A percentile compares a stretch with the other conserved stretches of the same genome.
These are phyloP conservation scores for Metopolophium dirhodum DNA, from an alignment of 1,140 invertebrate genomes.

Conservation along the genomic window DNA sequence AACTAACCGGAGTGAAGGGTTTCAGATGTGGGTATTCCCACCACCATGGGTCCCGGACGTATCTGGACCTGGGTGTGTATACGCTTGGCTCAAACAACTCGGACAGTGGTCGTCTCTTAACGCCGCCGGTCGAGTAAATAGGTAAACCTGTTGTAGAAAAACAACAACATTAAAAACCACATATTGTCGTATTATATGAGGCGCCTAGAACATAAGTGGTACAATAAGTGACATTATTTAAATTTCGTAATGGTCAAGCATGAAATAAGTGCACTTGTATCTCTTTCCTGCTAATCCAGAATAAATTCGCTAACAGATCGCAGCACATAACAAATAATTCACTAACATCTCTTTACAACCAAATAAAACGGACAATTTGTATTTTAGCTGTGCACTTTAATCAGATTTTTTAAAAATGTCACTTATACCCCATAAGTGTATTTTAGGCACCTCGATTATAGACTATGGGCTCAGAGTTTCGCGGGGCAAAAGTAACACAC, in stretches of 20 bases:
- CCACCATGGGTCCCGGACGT: constrained; percentile 84
- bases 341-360: too few species aligned
- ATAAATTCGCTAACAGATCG: too few species aligned
- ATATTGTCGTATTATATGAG: neutral
- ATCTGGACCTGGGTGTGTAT: constrained; percentile 76
- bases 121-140: constrained; percentile 71
- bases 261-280: too few species aligned
- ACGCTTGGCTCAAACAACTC: constrained; percentile 80
- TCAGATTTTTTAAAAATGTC: too few species aligned
- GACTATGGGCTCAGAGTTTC: neutral
- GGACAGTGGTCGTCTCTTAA: constrained; percentile 68
- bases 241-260: too few species aligned
- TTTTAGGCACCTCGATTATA: neutral
- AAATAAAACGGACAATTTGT: too few species aligned
- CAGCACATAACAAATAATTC: too few species aligned
- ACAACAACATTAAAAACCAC: neutral
- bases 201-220: too few species aligned
- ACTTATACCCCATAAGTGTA: too few species aligned
- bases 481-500: neutral
- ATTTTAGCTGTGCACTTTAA: too few species aligned
- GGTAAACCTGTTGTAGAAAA: constrained; percentile 68
- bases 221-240: too few species aligned
- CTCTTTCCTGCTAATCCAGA: too few species aligned
- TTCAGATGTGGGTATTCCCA: constrained; percentile 79
- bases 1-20: constrained; percentile 72